Conservation (phyloP, 2,113 vertebrate genomes). For the Lophotis ruficrista region DNA sequence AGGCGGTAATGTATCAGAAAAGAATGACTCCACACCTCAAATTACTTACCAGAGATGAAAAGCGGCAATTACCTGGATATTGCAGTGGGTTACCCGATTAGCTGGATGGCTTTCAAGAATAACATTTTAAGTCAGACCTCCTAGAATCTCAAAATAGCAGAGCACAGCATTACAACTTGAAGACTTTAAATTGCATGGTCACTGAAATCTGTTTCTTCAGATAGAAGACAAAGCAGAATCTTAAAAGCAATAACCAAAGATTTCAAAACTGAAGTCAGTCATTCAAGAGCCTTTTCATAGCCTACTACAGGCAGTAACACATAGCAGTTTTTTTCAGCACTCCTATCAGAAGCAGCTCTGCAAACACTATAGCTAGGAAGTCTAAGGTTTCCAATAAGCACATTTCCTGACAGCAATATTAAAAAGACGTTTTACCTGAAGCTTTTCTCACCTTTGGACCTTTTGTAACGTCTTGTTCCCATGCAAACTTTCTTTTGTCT, state of each 20-base stretch:
- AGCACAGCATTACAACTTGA: background rate
- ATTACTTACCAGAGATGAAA: background rate
- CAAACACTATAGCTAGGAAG: background rate
- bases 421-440: background rate
- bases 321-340: background rate
- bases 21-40: background rate
- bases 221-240: background rate
- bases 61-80: background rate
- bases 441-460: background rate
- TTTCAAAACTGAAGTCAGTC: background rate
- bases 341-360: background rate
- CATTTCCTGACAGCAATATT: background rate
- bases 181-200: background rate
- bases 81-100: background rate
- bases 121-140: background rate
- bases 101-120: background rate
- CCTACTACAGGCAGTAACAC: background rate
- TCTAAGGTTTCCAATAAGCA: background rate
- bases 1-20: background rate
- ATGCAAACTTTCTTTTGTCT: background rate
- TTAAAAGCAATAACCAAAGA: background rate
- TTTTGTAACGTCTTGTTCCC: background rate
- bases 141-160: background rate
- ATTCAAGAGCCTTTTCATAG: background rate
- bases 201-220: background rate